phyloP scores from a whole-genome alignment of 2,888 invertebrate species.

The Callosobruchus maculatus region DNA sequence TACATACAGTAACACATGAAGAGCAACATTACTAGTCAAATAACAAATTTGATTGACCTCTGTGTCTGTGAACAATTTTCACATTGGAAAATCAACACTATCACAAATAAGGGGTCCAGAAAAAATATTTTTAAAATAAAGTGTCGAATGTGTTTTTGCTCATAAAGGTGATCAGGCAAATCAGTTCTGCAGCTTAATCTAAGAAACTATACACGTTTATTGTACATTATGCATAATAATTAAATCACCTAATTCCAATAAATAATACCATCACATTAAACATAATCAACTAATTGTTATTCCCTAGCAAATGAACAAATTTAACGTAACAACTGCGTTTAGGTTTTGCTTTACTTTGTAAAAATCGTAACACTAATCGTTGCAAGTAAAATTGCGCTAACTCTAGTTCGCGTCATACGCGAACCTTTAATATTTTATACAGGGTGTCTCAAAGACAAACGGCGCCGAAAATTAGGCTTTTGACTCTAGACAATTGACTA shows the following conservation, averaged over 20 bases:
- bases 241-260: slow-evolving; percentile 6
- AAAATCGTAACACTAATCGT: slow-evolving; percentile 36
- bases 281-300: background rate
- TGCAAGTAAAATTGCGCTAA: slow-evolving; percentile 31
- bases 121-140: no score
- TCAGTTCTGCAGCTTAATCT: background rate
- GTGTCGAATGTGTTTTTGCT: background rate
- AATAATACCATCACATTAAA: slow-evolving; percentile 10
- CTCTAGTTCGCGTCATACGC: slow-evolving; percentile 1
- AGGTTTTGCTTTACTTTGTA: slow-evolving; percentile 11
- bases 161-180: background rate
- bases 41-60: no score
- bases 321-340: background rate
- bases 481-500: background rate
- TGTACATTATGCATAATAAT: background rate
- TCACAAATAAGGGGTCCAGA: no score
- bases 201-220: background rate
- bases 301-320: slow-evolving; percentile 23
- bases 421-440: slow-evolving; percentile 16
- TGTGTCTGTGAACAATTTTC: no score
- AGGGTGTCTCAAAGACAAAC: background rate
- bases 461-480: no score
- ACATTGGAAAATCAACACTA: no score
- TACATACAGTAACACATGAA: background rate
- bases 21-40: background rate